Base-by-base conservation (phyloP, 2,797 vertebrate species). In the Poecilia velifera region DNA sequence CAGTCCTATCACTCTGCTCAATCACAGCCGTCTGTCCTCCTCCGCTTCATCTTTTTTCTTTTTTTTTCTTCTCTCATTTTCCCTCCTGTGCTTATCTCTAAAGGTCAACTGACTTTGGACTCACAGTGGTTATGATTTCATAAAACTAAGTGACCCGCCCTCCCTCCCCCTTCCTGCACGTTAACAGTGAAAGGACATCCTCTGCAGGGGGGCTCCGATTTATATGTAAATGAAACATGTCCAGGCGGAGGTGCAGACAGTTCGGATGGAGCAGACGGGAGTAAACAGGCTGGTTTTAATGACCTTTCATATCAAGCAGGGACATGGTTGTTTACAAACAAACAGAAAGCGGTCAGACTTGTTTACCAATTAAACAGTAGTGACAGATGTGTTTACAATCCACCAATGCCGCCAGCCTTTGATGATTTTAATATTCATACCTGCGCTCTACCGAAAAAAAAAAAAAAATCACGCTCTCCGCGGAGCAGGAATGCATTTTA, bases 351-450 rank as follows among this genome's bases (percentile, higher is more conserved):
- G 89, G 91, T 91, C 91, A 91, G 82, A 91, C 87, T 86, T 95
- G 91, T 94, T 91, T 94, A 92, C 92, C 91, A 89, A 90, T 90
- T 92, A 93, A 93, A 94, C 93, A 95, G 82, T 74, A 86, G 91
- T 90, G 91, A 93, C 93, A 95, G 94, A 94, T 95, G 94, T 95
- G 93, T 95, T 95, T 94, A 92, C 93, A 82, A 86, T 92, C 84
- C 88, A 87, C 93, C 91, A 91, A 93, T 93, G 91, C 73, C 5
- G 85, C 76, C 86, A 87, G 85, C 86, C 84, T 81, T 86, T 77
- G 89, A 91, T 91, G 84, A 91, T 87, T 90, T 94, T 93, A 92
- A 94, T 92, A 95, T 94, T 94, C 92, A 94, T 92, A 93, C 93
- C 94, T 94, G 88, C 78, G 70, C 83, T 87, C 84, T 68, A n/a